phyloP scores from a whole-genome alignment of 2,113 vertebrate genomes.

The Sardina pilchardus region DNA sequence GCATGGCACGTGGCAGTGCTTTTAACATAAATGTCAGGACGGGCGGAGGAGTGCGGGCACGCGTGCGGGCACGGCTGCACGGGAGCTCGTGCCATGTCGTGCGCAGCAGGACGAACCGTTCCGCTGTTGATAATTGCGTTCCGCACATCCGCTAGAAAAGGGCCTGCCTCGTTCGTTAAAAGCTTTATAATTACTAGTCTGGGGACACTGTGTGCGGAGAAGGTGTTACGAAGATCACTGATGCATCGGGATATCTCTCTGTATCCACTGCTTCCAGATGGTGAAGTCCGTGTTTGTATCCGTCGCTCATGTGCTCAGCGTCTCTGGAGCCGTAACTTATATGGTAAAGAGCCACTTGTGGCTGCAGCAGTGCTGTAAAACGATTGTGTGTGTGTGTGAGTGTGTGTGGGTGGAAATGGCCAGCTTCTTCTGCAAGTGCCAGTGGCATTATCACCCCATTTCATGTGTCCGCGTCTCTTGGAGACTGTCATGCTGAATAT shows the following conservation, averaged over 20 bases:
- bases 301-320: background rate
- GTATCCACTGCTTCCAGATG: background rate
- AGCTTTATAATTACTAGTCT: slow-evolving; percentile 15
- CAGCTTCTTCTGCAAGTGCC: background rate
- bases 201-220: background rate
- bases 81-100: background rate
- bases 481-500: background rate
- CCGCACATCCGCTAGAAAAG: background rate
- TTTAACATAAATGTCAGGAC: background rate
- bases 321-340: background rate
- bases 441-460: background rate
- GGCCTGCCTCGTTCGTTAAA: background rate
- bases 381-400: background rate
- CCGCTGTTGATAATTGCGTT: background rate
- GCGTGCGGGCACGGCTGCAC: background rate
- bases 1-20: background rate
- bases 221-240: background rate
- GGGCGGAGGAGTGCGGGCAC: background rate
- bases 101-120: background rate
- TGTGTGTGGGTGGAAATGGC: background rate
- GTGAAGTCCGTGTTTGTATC: background rate
- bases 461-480: background rate
- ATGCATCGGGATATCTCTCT: background rate
- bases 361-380: background rate
- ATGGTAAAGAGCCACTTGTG: no score